Evolutionary conservation across 2,113 vertebrate species (phyloP).

Genomic region (Azemiops feae): DNA sequence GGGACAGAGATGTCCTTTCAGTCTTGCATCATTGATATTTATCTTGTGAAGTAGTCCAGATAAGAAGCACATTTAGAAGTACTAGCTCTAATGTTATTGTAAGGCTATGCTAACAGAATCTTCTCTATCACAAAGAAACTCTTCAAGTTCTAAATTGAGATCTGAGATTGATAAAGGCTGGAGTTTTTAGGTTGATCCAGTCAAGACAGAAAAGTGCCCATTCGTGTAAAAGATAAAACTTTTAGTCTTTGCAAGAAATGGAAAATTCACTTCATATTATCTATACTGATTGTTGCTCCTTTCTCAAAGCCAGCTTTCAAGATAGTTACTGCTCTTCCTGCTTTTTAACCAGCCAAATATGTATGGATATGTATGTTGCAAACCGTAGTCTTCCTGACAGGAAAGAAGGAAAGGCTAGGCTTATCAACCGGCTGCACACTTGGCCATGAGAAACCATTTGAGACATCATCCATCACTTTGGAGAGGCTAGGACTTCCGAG

Average conservation of each 20-base stretch:
- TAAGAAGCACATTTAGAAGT: not conserved
- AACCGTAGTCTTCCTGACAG: constrained; percentile 12
- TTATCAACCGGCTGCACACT: constrained; percentile 17
- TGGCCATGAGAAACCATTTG: not conserved
- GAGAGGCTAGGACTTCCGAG: not conserved
- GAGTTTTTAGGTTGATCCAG: not conserved
- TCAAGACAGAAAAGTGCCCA: not conserved
- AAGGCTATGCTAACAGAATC: not conserved
- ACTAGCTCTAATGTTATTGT: not conserved
- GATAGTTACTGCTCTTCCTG: not conserved
- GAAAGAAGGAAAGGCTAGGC: constrained; percentile 13
- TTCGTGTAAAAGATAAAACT: not conserved
- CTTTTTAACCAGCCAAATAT: constrained; percentile 27
- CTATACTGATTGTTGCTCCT: not conserved
- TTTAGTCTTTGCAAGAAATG: not conserved
- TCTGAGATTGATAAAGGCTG: not conserved
- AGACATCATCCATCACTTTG: constrained; percentile 8
- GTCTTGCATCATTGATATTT: not conserved
- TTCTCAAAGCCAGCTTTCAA: constrained; percentile 5
- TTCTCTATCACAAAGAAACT: not conserved
- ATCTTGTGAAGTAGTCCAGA: not conserved
- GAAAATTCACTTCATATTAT: not conserved
- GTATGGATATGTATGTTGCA: not conserved
- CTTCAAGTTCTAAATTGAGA: not conserved
- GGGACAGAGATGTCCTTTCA: not conserved